These are phyloP conservation scores for Spisula subtruncata DNA, from an alignment of 2,888 invertebrate species.

Conservation along the genomic window DNA sequence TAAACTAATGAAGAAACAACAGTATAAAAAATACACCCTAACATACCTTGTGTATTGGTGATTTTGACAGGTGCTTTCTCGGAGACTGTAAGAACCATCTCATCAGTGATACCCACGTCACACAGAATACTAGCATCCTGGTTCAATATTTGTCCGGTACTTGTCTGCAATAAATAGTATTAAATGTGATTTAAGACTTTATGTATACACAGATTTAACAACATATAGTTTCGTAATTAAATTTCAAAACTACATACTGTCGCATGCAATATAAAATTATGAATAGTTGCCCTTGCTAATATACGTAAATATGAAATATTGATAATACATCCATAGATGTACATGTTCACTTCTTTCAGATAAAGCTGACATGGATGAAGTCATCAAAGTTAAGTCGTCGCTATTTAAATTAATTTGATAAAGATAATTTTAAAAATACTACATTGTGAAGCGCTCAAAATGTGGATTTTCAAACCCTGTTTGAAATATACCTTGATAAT, in stretches of 20 bases:
- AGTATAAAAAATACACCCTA: too few relatives aligned
- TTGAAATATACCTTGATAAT: conserved; percentile 51
- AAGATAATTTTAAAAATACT: too few relatives aligned
- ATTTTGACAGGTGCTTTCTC: conserved; percentile 28
- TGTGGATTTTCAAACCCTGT: too few relatives aligned
- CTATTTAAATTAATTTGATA: too few relatives aligned
- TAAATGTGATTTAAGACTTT: not conserved
- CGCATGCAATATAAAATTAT: too few relatives aligned
- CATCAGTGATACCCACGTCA: conserved; percentile 62
- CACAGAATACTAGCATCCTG: conserved; percentile 46
- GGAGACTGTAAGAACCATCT: conserved; percentile 46
- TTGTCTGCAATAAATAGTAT: conserved; percentile 31
- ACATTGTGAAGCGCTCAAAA: too few relatives aligned
- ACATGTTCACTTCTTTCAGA: not conserved
- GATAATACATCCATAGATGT: too few relatives aligned
- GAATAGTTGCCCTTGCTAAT: too few relatives aligned
- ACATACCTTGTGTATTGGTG: not conserved
- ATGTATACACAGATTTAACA: not conserved
- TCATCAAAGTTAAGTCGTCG: not conserved
- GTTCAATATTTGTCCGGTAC: conserved; percentile 34
- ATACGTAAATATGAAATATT: too few relatives aligned
- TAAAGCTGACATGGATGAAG: not conserved
- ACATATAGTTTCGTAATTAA: not conserved
- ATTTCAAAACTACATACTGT: not conserved
- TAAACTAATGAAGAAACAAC: too few relatives aligned